These are phyloP conservation scores for Chrysolina oricalcia DNA, from an alignment of 2,888 invertebrate genomes.

Conservation along the genomic window DNA sequence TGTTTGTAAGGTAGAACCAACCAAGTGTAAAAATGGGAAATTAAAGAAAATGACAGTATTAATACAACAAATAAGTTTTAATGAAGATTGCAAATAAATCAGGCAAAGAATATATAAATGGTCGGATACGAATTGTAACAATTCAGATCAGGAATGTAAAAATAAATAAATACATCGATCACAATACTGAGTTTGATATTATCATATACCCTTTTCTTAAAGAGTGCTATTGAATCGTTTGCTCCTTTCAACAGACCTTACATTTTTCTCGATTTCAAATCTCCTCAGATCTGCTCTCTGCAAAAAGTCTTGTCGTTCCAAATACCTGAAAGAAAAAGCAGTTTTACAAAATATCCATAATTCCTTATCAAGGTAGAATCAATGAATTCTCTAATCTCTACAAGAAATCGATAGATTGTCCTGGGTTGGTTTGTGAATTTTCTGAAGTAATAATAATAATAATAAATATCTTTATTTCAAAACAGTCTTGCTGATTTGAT, in stretches of 20 bases:
- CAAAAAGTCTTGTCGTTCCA: conserved; percentile 93
- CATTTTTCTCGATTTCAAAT: conserved; percentile 91
- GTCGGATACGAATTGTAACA: not conserved
- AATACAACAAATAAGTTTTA: conserved; percentile 12
- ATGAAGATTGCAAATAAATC: not conserved
- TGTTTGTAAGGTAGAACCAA: no score
- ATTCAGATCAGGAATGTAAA: conserved; percentile 50
- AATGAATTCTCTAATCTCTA: no score
- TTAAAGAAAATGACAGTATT: not conserved
- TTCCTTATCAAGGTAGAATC: no score
- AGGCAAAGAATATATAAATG: conserved; percentile 8
- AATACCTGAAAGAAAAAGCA: conserved; percentile 76
- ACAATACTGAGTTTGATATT: conserved; percentile 46
- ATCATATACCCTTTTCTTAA: conserved; percentile 47
- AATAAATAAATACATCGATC: conserved; percentile 53
- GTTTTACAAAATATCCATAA: not conserved
- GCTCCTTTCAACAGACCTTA: conserved; percentile 81
- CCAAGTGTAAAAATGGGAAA: not conserved
- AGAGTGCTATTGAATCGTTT: conserved; percentile 71
- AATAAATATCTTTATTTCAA: no score
- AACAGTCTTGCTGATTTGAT: no score
- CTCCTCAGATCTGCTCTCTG: conserved; percentile 91
- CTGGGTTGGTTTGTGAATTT: no score
- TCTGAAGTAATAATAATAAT: no score
- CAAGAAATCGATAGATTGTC: no score